Conservation (phyloP, 2,797 vertebrate genomes). For the Neosilurus hyrtlii region DNA sequence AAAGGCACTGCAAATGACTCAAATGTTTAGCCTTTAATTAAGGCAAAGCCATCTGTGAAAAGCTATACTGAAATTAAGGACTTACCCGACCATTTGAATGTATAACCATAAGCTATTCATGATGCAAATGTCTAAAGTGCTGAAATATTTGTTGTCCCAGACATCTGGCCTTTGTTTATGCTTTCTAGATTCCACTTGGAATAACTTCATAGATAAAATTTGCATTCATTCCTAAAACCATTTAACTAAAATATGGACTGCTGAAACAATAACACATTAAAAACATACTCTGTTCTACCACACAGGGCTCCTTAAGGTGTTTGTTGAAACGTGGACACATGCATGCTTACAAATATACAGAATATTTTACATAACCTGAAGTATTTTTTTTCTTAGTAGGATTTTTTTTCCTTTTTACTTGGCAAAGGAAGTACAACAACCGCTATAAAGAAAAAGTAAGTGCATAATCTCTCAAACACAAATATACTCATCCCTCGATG, state of each 20-base stretch:
- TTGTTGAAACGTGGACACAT: conserved; percentile 35
- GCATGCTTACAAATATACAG: conserved; percentile 42
- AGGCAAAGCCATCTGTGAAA: conserved; percentile 50
- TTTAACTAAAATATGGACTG: conserved; percentile 30
- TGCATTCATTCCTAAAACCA: conserved; percentile 45
- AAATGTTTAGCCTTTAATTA: conserved; percentile 52
- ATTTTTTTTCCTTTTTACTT: neutral
- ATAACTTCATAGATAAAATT: conserved; percentile 48
- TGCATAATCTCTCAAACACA: neutral
- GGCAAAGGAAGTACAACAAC: neutral
- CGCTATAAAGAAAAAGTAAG: neutral
- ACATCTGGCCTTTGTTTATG: conserved; percentile 54
- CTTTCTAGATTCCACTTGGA: conserved; percentile 42
- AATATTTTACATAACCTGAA: conserved; percentile 45
- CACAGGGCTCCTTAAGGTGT: conserved; percentile 40
- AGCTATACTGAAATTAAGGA: conserved; percentile 41
- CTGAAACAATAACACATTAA: conserved; percentile 15
- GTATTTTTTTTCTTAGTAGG: neutral
- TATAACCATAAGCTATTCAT: conserved; percentile 45
- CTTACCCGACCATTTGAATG: conserved; percentile 41
- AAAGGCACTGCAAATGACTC: conserved; percentile 47
- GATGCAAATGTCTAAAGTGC: conserved; percentile 43
- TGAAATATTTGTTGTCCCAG: conserved; percentile 51
- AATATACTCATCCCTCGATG: neutral
- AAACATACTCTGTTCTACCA: conserved; percentile 36